phyloP scores from a whole-genome alignment of 2,113 vertebrate genomes.

The Cephalopterus ornatus region DNA sequence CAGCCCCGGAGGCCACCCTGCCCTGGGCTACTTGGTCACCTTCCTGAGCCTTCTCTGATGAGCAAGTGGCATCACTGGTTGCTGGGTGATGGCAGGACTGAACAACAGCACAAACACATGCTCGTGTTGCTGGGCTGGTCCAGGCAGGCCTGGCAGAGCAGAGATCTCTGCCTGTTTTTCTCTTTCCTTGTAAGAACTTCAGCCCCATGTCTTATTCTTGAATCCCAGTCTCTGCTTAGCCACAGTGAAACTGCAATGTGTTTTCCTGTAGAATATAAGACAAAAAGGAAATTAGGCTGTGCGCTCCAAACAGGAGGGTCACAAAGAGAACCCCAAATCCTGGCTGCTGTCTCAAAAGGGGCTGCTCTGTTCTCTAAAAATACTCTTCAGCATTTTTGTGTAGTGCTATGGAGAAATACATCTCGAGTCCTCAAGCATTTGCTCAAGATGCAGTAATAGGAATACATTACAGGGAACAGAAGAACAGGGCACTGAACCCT shows the following conservation, averaged over 20 bases:
- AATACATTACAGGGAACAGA: neutral
- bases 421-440: neutral
- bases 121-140: neutral
- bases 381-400: neutral
- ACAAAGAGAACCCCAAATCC: neutral
- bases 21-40: neutral
- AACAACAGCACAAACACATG: neutral
- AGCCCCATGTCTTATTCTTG: accelerated
- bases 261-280: neutral
- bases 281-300: neutral
- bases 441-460: neutral
- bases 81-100: neutral
- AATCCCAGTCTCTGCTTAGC: neutral
- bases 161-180: neutral
- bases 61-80: neutral
- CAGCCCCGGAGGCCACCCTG: neutral
- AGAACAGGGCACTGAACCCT: neutral
- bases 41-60: neutral
- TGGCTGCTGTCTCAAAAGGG: neutral
- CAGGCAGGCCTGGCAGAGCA: neutral
- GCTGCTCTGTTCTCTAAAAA: neutral
- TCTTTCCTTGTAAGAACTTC: neutral
- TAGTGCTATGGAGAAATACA: neutral
- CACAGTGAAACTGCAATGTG: neutral
- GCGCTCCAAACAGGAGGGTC: neutral